phyloP scores from a whole-genome alignment of 2,113 vertebrate genomes.

The Crotalus helleri region DNA sequence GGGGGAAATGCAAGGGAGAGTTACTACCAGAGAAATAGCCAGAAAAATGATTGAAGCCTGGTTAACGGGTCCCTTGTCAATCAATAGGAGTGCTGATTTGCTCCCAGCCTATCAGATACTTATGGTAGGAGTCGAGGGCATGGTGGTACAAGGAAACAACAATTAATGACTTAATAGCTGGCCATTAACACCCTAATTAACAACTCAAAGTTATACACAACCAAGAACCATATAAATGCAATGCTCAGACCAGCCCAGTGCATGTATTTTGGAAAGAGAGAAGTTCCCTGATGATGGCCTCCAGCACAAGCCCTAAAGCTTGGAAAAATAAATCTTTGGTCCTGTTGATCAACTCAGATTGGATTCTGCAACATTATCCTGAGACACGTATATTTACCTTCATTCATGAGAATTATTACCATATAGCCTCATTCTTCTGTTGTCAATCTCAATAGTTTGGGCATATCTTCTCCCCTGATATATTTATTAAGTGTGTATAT shows the following conservation, averaged over 20 bases:
- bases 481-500: background rate
- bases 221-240: background rate
- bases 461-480: background rate
- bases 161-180: background rate
- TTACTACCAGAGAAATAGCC: background rate
- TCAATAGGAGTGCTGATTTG: background rate
- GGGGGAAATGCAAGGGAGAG: background rate
- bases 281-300: background rate
- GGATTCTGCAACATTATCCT: background rate
- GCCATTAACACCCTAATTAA: background rate
- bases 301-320: background rate
- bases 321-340: background rate
- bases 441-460: background rate
- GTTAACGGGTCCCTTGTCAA: background rate
- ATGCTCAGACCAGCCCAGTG: background rate
- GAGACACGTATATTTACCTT: background rate
- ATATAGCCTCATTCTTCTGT: background rate
- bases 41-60: background rate
- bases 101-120: background rate
- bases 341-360: background rate
- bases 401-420: background rate
- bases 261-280: background rate
- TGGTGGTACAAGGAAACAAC: background rate
- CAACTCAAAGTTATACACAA: background rate
- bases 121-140: background rate